A percentile compares a stretch with the other conserved stretches of the same genome.
Evolutionary conservation across 2,113 vertebrate genomes (phyloP).

Genomic region (Hydrochoerus hydrochaeris): DNA sequence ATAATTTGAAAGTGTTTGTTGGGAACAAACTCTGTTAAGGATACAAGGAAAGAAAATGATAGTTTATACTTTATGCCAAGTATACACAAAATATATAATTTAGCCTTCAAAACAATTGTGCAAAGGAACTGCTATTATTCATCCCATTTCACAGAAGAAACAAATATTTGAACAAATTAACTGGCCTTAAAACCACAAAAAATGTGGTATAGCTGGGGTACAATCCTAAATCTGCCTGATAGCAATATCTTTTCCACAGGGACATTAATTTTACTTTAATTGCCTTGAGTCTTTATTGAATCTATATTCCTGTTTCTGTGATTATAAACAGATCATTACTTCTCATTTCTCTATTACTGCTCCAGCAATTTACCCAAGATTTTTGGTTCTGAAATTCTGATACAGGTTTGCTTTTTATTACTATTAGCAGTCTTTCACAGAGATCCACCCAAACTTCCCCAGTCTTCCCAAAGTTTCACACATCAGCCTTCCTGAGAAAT

Average conservation of each 20-base stretch:
- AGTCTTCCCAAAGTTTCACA: not conserved
- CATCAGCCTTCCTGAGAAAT: not conserved
- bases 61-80: conserved; percentile 6
- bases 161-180: conserved; percentile 3
- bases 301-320: not conserved
- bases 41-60: not conserved
- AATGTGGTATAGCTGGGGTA: not conserved
- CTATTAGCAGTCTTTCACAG: not conserved
- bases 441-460: not conserved
- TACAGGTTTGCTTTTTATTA: not conserved
- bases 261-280: not conserved
- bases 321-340: conserved; percentile 1
- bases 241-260: not conserved
- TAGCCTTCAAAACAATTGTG: conserved; percentile 4
- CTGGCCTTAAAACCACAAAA: not conserved
- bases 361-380: not conserved
- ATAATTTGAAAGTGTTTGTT: conserved; percentile 33
- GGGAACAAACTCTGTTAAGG: not conserved
- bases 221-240: not conserved
- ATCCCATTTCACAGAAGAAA: conserved; percentile 4
- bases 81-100: not conserved
- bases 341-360: not conserved
- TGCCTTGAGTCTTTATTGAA: not conserved
- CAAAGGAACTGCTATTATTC: not conserved
- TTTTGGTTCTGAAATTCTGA: not conserved